Conservation (phyloP, 2,113 vertebrate species). For the Anthoscopus minutus region DNA sequence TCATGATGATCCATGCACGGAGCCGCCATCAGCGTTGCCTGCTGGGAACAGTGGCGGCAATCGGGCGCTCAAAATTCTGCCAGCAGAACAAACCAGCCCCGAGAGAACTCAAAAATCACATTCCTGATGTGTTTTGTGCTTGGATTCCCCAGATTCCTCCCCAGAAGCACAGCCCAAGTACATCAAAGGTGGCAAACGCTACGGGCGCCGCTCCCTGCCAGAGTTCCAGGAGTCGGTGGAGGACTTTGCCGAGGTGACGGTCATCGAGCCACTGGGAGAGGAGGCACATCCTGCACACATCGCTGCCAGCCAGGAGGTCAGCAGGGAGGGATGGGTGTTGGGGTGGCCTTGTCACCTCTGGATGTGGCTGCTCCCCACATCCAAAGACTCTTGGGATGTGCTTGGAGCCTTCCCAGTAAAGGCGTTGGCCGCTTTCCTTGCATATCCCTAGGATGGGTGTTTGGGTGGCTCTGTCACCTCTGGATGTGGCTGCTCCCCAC, state of each 20-base stretch:
- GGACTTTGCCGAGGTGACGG: slow-evolving; percentile 67
- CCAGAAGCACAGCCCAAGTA: slow-evolving; percentile 90
- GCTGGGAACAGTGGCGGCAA: fast-evolving
- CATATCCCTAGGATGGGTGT: fast-evolving
- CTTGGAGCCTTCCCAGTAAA: neutral
- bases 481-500: neutral
- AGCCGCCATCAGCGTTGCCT: fast-evolving
- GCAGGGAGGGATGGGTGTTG: fast-evolving
- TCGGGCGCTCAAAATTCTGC: fast-evolving
- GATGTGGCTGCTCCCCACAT: neutral
- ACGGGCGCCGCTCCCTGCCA: slow-evolving; percentile 86
- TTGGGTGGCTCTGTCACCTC: neutral
- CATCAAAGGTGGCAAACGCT: slow-evolving; percentile 88
- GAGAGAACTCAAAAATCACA: fast-evolving
- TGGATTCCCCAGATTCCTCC: slow-evolving; percentile 65
- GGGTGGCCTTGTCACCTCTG: neutral
- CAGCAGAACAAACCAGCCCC: fast-evolving
- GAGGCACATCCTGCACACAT: slow-evolving; percentile 58
- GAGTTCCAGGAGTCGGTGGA: slow-evolving; percentile 75
- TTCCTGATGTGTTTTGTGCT: neutral
- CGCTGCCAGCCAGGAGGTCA: slow-evolving; percentile 78
- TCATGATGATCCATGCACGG: neutral
- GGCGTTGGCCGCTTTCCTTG: neutral
- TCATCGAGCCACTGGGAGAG: slow-evolving; percentile 52
- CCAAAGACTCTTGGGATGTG: neutral